These are phyloP conservation scores for Caenorhabditis remanei DNA, from an alignment of 1,140 invertebrate species.

Conservation along the genomic window DNA sequence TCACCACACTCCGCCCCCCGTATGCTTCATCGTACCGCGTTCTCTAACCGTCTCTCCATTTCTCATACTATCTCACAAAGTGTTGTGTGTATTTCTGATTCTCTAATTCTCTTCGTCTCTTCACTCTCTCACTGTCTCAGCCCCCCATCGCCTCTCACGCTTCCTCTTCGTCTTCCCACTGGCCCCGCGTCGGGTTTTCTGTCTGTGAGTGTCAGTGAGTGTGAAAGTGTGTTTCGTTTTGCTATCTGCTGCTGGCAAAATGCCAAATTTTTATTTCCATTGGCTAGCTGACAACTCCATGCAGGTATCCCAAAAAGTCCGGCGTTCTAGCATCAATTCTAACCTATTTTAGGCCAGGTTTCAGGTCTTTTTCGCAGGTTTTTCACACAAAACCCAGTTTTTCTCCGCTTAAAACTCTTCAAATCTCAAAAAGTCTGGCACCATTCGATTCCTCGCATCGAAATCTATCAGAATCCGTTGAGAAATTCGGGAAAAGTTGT, in stretches of 20 bases:
- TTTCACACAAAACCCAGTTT: neutral
- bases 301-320: constrained; percentile 5
- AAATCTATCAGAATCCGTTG: constrained; percentile 1
- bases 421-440: neutral
- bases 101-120: constrained; percentile 57
- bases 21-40: constrained; percentile 1
- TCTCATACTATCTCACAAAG: neutral
- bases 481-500: neutral
- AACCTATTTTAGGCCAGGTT: neutral
- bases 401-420: neutral
- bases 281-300: neutral
- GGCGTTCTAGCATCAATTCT: neutral
- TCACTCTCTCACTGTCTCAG: neutral
- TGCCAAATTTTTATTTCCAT: constrained; percentile 4
- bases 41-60: constrained; percentile 12
- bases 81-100: constrained; percentile 12
- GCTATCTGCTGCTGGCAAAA: constrained; percentile 53
- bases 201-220: constrained; percentile 55
- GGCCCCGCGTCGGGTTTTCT: constrained; percentile 27
- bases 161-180: neutral
- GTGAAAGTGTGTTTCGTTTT: constrained; percentile 54
- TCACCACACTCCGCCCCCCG: constrained; percentile 41
- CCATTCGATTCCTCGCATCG: constrained; percentile 5
- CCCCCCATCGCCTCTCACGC: neutral
- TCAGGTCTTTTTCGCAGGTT: neutral